Evolutionary conservation across 2,797 vertebrate genomes (phyloP).

Genomic region (Amazona finschi): DNA sequence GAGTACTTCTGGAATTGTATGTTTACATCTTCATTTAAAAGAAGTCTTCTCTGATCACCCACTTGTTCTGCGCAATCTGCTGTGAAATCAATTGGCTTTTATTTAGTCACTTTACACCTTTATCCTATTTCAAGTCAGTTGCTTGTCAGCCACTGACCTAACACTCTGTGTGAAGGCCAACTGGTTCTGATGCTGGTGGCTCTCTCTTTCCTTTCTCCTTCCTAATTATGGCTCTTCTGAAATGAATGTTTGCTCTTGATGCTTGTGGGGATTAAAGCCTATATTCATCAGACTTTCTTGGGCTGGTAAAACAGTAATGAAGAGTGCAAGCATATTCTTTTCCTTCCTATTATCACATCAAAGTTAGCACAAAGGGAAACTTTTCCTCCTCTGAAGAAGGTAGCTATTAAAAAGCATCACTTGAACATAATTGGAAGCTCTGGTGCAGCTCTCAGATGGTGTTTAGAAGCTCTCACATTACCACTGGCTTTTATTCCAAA

Average conservation of each 20-base stretch:
- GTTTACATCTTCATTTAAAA: background rate
- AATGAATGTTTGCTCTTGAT: background rate
- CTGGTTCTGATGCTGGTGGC: background rate
- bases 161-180: background rate
- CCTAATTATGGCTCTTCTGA: conserved; percentile 16
- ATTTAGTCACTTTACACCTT: background rate
- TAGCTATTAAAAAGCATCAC: background rate
- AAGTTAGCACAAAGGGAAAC: background rate
- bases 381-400: background rate
- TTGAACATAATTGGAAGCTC: background rate
- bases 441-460: background rate
- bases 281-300: background rate
- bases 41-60: background rate
- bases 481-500: background rate
- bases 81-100: background rate
- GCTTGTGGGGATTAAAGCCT: conserved; percentile 1
- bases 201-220: background rate
- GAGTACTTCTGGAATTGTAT: background rate
- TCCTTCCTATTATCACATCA: conserved; percentile 34
- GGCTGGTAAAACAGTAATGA: background rate
- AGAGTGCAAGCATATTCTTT: background rate
- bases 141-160: background rate
- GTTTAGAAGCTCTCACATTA: background rate
- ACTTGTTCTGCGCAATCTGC: background rate
- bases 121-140: background rate